A percentile compares a stretch with the other conserved stretches of the same genome.
Conservation (phyloP, 2,797 vertebrate genomes). For the Peromyscus eremicus region DNA sequence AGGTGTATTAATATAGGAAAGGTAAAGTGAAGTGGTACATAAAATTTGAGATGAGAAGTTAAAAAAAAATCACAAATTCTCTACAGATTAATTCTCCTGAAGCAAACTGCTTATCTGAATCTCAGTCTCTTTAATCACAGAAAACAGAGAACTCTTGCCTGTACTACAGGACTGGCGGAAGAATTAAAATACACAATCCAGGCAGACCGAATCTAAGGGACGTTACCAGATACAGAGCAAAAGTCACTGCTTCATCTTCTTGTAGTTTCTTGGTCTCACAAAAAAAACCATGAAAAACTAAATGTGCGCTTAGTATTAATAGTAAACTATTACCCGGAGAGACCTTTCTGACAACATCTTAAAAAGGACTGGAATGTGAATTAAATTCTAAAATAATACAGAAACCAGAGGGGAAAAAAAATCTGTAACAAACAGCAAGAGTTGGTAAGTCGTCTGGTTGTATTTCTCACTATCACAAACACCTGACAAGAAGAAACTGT, state of each 20-base stretch:
- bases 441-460: not conserved
- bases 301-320: not conserved
- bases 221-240: not conserved
- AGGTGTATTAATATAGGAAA: not conserved
- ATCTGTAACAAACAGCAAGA: not conserved
- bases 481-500: not conserved
- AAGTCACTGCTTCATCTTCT: not conserved
- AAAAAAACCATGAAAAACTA: not conserved
- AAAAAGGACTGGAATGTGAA: not conserved
- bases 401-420: not conserved
- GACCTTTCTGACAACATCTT: not conserved
- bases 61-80: not conserved
- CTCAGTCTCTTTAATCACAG: not conserved
- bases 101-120: not conserved
- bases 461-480: not conserved
- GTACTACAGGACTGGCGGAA: not conserved
- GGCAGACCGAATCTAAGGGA: not conserved
- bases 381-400: not conserved
- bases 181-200: not conserved
- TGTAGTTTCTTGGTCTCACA: not conserved
- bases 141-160: not conserved
- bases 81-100: not conserved
- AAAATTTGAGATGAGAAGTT: not conserved
- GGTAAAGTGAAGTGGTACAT: not conserved
- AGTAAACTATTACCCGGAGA: not conserved